Conservation (phyloP, 1,140 invertebrate genomes). For the Pseudomyrmex flavicornis region DNA sequence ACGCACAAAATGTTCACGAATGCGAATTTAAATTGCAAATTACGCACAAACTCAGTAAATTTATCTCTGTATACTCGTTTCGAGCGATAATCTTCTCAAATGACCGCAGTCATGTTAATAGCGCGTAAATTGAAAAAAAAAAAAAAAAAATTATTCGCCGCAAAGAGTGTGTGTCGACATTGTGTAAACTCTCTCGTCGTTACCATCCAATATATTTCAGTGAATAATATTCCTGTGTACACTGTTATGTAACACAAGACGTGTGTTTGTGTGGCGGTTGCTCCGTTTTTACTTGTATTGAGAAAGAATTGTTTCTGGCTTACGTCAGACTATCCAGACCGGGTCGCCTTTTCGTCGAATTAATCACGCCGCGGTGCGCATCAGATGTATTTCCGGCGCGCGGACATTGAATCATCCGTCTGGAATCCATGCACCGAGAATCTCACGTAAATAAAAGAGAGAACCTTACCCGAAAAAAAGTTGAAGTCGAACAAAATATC, state of each 20-base stretch:
- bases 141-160: too few species aligned
- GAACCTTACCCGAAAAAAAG: background rate
- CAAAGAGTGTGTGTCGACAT: background rate
- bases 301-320: slow-evolving; percentile 21
- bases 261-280: background rate
- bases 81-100: slow-evolving; percentile 24
- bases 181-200: too few species aligned
- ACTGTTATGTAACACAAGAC: slow-evolving; percentile 19
- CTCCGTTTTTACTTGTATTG: slow-evolving; percentile 30
- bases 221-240: slow-evolving; percentile 6
- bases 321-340: slow-evolving; percentile 33
- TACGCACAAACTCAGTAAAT: slow-evolving; percentile 16
- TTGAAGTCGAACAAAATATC: background rate
- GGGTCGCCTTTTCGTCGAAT: slow-evolving; percentile 37
- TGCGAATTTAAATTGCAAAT: slow-evolving; percentile 27
- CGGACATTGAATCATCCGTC: slow-evolving; percentile 43
- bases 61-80: slow-evolving; percentile 3
- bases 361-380: slow-evolving; percentile 33
- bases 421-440: slow-evolving; percentile 43
- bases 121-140: slow-evolving; percentile 16
- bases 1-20: background rate
- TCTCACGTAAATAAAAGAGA: slow-evolving; percentile 20
- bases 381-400: slow-evolving; percentile 50
- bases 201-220: background rate
- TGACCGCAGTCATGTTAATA: slow-evolving; percentile 16